phyloP scores from a whole-genome alignment of 2,888 invertebrate genomes.

The Hirtodrosophila cameraria region DNA sequence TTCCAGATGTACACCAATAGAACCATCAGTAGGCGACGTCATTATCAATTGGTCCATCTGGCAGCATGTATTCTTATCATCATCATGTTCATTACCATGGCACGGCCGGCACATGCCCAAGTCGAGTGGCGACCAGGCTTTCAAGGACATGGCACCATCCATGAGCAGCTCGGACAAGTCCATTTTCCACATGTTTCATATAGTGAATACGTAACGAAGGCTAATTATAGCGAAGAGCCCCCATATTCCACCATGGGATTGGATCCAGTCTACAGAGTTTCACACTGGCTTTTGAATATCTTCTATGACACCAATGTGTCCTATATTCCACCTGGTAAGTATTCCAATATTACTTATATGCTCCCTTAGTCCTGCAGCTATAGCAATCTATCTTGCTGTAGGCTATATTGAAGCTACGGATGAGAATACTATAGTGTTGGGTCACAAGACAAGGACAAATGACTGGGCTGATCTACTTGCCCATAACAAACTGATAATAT shows the following conservation, averaged over 20 bases:
- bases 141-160: not conserved
- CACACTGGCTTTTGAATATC: not conserved
- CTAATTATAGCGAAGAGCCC: not conserved
- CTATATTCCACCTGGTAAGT: constrained; percentile 4
- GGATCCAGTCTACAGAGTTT: not conserved
- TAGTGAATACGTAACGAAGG: not conserved
- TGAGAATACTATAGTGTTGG: constrained; percentile 42
- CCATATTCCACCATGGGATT: not conserved
- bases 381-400: not conserved
- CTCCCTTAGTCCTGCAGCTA: too few relatives aligned
- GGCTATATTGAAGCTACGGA: constrained; percentile 5
- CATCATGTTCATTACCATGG: not conserved
- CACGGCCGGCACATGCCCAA: not conserved
- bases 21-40: too few relatives aligned
- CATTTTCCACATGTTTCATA: not conserved
- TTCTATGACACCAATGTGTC: not conserved
- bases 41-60: too few relatives aligned
- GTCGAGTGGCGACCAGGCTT: too few relatives aligned
- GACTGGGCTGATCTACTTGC: constrained; percentile 84
- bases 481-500: constrained; percentile 85
- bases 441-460: constrained; percentile 74
- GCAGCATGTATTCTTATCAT: not conserved
- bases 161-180: constrained; percentile 1
- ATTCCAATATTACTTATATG: not conserved
- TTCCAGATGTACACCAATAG: too few relatives aligned